Percentiles rank a stretch among this genome's conserved stretches.
These are phyloP conservation scores for Diogma glabrata DNA, from an alignment of 2,888 invertebrate species.

Conservation along the genomic window DNA sequence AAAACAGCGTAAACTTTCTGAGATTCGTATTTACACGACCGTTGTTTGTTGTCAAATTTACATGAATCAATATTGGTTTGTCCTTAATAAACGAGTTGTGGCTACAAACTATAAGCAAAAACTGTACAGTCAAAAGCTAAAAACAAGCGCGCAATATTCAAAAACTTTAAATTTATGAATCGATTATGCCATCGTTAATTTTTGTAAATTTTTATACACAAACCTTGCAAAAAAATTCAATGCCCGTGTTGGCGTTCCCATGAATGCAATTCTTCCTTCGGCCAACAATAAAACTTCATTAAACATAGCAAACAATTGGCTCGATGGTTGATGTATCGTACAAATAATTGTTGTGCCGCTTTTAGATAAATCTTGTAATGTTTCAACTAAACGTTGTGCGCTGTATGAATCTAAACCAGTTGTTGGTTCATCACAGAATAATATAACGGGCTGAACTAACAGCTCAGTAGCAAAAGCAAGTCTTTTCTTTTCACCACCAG, in stretches of 20 bases:
- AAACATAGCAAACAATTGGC: constrained; percentile 74
- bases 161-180: too few species aligned
- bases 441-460: constrained; percentile 77
- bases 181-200: too few species aligned
- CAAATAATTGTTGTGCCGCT: constrained; percentile 79
- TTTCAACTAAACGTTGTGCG: constrained; percentile 69
- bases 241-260: constrained; percentile 58
- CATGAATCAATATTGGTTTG: too few species aligned
- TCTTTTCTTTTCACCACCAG: constrained; percentile 88
- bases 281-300: constrained; percentile 69
- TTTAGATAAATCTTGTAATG: constrained; percentile 56
- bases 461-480: constrained; percentile 82
- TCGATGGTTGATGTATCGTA: constrained; percentile 91
- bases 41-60: too few species aligned
- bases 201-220: too few species aligned
- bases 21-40: too few species aligned
- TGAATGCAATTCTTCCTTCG: constrained; percentile 76
- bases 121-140: too few species aligned
- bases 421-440: constrained; percentile 95
- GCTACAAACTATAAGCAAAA: too few species aligned
- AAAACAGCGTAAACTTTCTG: too few species aligned
- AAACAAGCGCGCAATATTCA: too few species aligned
- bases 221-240: constrained; percentile 59
- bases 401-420: constrained; percentile 88
- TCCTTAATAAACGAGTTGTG: too few species aligned